Evolutionary conservation across 2,113 vertebrate species (phyloP), one percentile per base, ranked within the genome.

Genomic region (Hemiprocne comata): DNA sequence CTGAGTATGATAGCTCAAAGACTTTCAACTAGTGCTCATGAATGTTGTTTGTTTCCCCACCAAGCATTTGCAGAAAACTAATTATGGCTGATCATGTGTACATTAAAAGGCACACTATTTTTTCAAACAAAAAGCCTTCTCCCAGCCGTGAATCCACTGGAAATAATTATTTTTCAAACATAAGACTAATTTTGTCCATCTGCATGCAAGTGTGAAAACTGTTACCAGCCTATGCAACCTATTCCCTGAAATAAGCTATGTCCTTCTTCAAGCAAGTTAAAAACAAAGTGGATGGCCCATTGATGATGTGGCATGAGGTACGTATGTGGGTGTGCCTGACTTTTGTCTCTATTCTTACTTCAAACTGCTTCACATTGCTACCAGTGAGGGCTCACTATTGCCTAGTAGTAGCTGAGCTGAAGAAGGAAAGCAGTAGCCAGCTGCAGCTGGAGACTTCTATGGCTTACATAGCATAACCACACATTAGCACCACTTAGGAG

Each of bases 251-350:
- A 17, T 44, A 65, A 67, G 33, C 5, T 44, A 40, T 15, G 57
- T 75, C 17, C 21, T 85, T 78, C 74, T 70, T 65, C 44, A 87
- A 96, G 40, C 13, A 46, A 75, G 14, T 76, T 72, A 61, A 61
- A 94, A 57, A 0, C 16, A 21, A 89, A 53, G 31, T 23, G 66
- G 36, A 28, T 24, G 42, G 53, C 16, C 31, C 36, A 34, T 50
- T 58, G 58, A 71, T 8, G 28, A 60, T 6, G 28, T 19, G 12
- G 10, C 38, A 51, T 3, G 25, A 57, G 34, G 44, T 0, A 0
- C 2, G 7, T 17, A 17, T 28, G 19, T 28, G 4, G 9, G 5
- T 4, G 18, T 2, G 9, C 7, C 31, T 44, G 17, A 3, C n/a
- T 72, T 87, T 78, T n/a, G 7, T 24, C 62, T 76, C 64, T 66